Conservation (phyloP, 2,113 vertebrate species). For the Perca schrenkii region DNA sequence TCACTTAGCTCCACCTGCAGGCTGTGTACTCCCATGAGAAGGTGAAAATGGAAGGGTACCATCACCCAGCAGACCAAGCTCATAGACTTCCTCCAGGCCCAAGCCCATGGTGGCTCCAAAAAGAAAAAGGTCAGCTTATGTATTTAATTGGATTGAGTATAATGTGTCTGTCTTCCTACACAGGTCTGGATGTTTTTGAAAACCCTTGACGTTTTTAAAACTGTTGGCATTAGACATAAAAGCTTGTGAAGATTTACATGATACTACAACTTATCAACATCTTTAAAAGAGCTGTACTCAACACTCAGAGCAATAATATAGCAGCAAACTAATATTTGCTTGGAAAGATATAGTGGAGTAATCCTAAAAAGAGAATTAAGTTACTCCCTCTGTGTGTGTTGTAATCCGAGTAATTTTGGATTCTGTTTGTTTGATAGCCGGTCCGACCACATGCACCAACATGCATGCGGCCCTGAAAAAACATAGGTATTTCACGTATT, state of each 20-base stretch:
- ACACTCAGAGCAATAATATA: too few relatives aligned
- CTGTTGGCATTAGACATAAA: not conserved
- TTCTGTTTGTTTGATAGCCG: too few relatives aligned
- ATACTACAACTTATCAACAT: not conserved
- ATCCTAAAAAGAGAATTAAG: too few relatives aligned
- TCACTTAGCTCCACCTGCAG: slow-evolving; percentile 87
- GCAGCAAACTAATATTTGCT: too few relatives aligned
- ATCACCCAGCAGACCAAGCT: slow-evolving; percentile 99
- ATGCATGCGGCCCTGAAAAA: too few relatives aligned
- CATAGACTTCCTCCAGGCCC: slow-evolving; percentile 98
- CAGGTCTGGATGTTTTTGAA: not conserved
- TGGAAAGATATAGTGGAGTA: too few relatives aligned
- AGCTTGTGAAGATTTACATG: not conserved
- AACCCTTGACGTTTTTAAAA: not conserved
- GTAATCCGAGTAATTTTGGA: too few relatives aligned
- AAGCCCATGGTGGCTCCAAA: slow-evolving; percentile 97
- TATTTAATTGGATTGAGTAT: not conserved
- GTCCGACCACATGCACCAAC: too few relatives aligned
- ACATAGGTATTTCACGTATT: too few relatives aligned
- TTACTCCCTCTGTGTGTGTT: too few relatives aligned
- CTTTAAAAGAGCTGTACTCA: not conserved
- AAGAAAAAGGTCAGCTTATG: slow-evolving; percentile 95
- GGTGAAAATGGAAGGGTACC: slow-evolving; percentile 99
- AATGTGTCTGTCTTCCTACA: not conserved
- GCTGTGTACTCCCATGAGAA: slow-evolving; percentile 99